Conservation (phyloP, 2,888 invertebrate species). For the Ochlodes sylvanus region DNA sequence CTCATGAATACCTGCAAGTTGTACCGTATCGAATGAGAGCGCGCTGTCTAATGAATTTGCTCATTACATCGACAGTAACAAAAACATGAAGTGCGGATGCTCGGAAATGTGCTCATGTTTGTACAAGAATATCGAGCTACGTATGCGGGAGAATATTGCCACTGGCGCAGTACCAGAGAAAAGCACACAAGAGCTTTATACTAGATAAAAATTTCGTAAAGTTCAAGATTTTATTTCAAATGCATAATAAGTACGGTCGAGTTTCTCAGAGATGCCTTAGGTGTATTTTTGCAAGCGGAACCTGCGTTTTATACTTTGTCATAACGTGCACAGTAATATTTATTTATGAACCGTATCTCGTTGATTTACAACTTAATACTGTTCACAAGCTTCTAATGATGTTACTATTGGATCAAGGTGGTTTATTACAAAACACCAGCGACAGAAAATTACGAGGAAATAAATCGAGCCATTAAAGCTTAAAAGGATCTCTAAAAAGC, state of each 20-base stretch:
- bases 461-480: conserved; percentile 42
- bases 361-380: neutral
- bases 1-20: too few species aligned
- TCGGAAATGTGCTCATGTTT: conserved; percentile 11
- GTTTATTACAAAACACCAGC: conserved; percentile 23
- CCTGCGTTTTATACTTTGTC: conserved; percentile 15
- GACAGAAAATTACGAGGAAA: conserved; percentile 39
- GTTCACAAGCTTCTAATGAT: conserved; percentile 9
- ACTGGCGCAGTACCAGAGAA: neutral
- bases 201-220: conserved; percentile 1
- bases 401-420: conserved; percentile 23
- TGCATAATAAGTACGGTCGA: neutral
- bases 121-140: neutral
- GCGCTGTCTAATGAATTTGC: conserved; percentile 11
- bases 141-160: neutral
- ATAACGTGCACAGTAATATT: conserved; percentile 1
- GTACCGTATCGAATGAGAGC: too few species aligned
- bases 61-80: conserved; percentile 6
- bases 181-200: neutral
- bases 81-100: neutral
- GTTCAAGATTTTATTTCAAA: conserved; percentile 7
- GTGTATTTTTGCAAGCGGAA: conserved; percentile 2
- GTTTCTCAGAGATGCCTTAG: neutral
- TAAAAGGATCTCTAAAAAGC: conserved; percentile 42
- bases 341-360: conserved; percentile 3